Evolutionary conservation across 2,888 invertebrate species (phyloP).

Genomic region (Drosophila atripex): DNA sequence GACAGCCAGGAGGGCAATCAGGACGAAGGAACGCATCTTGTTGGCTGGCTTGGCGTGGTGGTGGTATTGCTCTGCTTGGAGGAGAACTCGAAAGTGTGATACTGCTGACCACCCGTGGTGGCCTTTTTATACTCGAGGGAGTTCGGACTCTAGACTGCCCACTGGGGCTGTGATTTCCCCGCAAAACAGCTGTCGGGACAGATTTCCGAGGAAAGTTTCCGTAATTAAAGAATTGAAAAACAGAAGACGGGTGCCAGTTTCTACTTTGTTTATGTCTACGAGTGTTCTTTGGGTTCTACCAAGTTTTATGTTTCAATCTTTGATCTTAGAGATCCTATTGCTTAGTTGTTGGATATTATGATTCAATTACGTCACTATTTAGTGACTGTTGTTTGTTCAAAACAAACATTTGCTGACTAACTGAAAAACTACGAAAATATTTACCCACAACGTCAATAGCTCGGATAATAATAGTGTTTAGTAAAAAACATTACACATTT

Average conservation of each 20-base stretch:
- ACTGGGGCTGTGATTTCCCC: not conserved
- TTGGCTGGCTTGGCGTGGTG: not conserved
- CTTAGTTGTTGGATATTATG: too few species aligned
- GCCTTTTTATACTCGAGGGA: conserved; percentile 23
- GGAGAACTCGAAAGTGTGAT: conserved; percentile 11
- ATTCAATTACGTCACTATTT: not conserved
- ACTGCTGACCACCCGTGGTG: not conserved
- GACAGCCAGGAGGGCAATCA: conserved; percentile 32
- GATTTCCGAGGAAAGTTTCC: not conserved
- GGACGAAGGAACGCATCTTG: conserved; percentile 31
- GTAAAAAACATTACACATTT: not conserved
- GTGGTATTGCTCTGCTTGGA: conserved; percentile 5
- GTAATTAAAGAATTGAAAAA: not conserved
- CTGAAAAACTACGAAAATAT: not conserved
- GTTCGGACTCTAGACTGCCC: not conserved
- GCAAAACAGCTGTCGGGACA: conserved; percentile 11
- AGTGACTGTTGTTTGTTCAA: not conserved
- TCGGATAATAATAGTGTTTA: not conserved
- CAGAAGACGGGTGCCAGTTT: not conserved
- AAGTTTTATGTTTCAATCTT: too few species aligned
- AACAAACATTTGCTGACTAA: not conserved
- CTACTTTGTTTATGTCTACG: not conserved
- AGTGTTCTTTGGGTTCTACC: too few species aligned
- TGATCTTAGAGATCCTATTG: too few species aligned
- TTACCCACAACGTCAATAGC: not conserved